Base-by-base conservation (phyloP, 23 tunicate genomes). In the Trididemnum clinides region DNA sequence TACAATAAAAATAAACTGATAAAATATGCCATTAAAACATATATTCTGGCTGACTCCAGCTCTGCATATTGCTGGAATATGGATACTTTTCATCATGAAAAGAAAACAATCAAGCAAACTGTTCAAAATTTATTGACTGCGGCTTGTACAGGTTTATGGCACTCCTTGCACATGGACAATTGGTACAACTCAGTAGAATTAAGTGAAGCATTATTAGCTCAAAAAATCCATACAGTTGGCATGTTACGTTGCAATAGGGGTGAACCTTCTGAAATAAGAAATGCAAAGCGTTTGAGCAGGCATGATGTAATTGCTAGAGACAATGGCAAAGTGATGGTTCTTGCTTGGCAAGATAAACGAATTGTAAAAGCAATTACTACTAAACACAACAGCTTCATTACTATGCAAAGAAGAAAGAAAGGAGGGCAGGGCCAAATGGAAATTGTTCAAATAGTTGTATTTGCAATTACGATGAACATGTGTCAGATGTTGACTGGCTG, bases 1-100 rank as follows among this genome's bases (percentile, higher is more conserved):
- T 80, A 80, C 71, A 80, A 59, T 38, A 80, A 80, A 80, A 33
- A 80, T 32, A 80, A 80, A 29, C 76, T 77, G 6, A 80, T 59
- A 33, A 80, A 59, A 33, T 80, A 80, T 28, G 76, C n/a, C n/a
- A n/a, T n/a, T n/a, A n/a, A n/a, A n/a, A 77, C 77, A 19, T 80
- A 80, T 29, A 51, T 80, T 4, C 59, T 80, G 22, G 84, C 84
- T 3, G 84, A 80, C 59, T 80, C 84, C 18, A 4, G 10, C 3
- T 22, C 69, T 21, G 18, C 26, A 6, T 80, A 80, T 22, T 80
- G 84, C 75, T 80, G 64, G 70, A 80, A 59, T 80, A 57, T 59
- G 5, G 84, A 80, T 33, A 80, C 32, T 23, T 80, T 59, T 29
- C 64, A 58, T 57, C 49, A 15, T 51, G 71, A 22, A n/a, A 57